phyloP scores from a whole-genome alignment of 2,113 vertebrate genomes.

The Chrysochloris asiatica region DNA sequence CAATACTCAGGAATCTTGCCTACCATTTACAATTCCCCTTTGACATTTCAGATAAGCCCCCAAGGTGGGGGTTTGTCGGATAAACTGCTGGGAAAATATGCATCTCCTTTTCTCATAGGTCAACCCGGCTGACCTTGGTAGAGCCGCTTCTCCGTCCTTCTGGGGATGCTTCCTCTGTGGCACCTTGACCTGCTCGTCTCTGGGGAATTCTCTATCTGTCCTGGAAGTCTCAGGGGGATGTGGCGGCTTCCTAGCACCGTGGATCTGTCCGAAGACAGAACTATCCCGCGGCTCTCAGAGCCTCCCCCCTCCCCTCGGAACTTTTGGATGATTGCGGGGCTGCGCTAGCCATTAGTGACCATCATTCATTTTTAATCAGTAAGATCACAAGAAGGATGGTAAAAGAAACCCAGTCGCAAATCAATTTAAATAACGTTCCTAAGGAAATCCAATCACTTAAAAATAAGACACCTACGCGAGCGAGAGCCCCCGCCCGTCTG shows the following conservation, averaged over 20 bases:
- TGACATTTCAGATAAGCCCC: not conserved
- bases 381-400: constrained; percentile 65
- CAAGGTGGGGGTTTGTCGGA: not conserved
- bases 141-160: not conserved
- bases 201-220: not conserved
- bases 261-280: constrained; percentile 43
- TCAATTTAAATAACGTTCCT: constrained; percentile 79
- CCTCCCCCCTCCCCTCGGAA: too few species aligned
- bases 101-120: not conserved
- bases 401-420: constrained; percentile 68
- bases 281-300: constrained; percentile 66
- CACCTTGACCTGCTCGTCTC: not conserved
- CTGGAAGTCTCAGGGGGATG: not conserved
- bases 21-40: not conserved
- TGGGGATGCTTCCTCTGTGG: not conserved
- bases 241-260: not conserved
- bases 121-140: not conserved
- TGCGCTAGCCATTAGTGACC: constrained; percentile 69
- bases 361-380: constrained; percentile 86
- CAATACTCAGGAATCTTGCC: not conserved
- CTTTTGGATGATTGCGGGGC: not conserved
- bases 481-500: constrained; percentile 16
- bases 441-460: constrained; percentile 78
- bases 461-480: constrained; percentile 41
- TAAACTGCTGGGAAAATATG: not conserved